Percentiles rank a stretch among this genome's conserved stretches.
These are phyloP conservation scores for Drosophila truncata DNA, from an alignment of 1,140 invertebrate genomes.

Conservation along the genomic window DNA sequence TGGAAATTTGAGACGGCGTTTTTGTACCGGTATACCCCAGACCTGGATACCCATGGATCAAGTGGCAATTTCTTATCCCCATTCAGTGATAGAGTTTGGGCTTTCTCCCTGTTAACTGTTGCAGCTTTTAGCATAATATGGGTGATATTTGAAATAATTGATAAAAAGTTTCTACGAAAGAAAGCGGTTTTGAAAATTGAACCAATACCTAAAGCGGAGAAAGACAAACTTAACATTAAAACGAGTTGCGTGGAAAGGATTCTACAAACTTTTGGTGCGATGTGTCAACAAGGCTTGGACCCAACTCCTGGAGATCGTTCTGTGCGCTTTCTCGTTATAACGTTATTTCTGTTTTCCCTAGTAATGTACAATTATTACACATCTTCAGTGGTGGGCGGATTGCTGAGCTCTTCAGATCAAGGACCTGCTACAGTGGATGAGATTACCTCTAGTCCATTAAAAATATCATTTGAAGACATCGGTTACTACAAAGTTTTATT, in stretches of 20 bases:
- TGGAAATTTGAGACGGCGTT: slow-evolving; percentile 82
- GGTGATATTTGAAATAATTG: slow-evolving; percentile 53
- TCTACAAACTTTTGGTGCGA: slow-evolving; percentile 65
- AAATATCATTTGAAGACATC: slow-evolving; percentile 81
- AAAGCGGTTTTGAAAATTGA: background rate
- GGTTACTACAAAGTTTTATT: slow-evolving; percentile 83
- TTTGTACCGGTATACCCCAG: slow-evolving; percentile 73
- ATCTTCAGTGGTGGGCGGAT: slow-evolving; percentile 80
- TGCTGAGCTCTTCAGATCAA: slow-evolving; percentile 69
- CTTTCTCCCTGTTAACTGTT: slow-evolving; percentile 44
- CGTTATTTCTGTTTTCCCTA: slow-evolving; percentile 73
- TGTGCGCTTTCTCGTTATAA: slow-evolving; percentile 67
- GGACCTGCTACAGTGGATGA: slow-evolving; percentile 71
- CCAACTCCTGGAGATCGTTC: slow-evolving; percentile 58
- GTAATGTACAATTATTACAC: slow-evolving; percentile 84
- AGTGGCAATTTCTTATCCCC: slow-evolving; percentile 77
- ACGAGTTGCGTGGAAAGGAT: slow-evolving; percentile 48
- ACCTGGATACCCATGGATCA: slow-evolving; percentile 65
- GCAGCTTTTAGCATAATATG: slow-evolving; percentile 56
- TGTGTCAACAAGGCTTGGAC: slow-evolving; percentile 77
- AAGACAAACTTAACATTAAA: background rate
- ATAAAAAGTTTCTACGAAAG: background rate
- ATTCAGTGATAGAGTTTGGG: slow-evolving; percentile 70
- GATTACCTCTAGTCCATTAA: slow-evolving; percentile 65
- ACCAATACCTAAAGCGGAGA: background rate